Conservation (phyloP, 2,888 invertebrate genomes). For the Lobophora halterata region DNA sequence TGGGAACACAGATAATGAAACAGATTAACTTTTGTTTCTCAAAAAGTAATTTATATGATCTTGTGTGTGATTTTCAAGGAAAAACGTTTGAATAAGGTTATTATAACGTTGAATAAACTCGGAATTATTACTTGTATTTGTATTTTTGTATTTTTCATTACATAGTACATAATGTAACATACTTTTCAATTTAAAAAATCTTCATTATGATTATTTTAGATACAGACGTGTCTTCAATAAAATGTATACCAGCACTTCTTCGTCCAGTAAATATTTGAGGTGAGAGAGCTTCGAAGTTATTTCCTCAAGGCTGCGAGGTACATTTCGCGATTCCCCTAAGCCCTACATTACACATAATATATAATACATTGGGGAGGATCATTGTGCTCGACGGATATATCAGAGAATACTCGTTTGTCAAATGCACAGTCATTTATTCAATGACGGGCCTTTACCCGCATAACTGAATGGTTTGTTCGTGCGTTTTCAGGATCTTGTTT, state of each 20-base stretch:
- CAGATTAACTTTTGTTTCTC: too few relatives aligned
- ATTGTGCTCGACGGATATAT: constrained; percentile 74
- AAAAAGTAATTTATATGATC: too few relatives aligned
- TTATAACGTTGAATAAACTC: too few relatives aligned
- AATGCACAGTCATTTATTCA: constrained; percentile 78
- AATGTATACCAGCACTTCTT: constrained; percentile 26
- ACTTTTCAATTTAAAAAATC: too few relatives aligned
- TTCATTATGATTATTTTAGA: constrained; percentile 4
- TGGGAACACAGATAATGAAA: too few relatives aligned
- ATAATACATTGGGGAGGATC: constrained; percentile 76
- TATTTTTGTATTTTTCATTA: not conserved
- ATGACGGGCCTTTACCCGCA: constrained; percentile 47
- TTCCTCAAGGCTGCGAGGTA: constrained; percentile 55
- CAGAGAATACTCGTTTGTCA: constrained; percentile 78
- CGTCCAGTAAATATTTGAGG: constrained; percentile 33
- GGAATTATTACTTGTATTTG: not conserved
- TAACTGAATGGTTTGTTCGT: constrained; percentile 25
- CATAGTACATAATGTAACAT: too few relatives aligned
- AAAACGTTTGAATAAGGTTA: too few relatives aligned
- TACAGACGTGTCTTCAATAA: constrained; percentile 19
- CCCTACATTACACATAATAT: constrained; percentile 58
- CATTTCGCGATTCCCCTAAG: constrained; percentile 64
- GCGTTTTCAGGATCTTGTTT: constrained; percentile 16
- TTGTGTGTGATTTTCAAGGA: too few relatives aligned
- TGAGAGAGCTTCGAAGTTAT: constrained; percentile 47